Evolutionary conservation across 2,797 vertebrate species (phyloP).

Genomic region (Philypnodon macrostomus): DNA sequence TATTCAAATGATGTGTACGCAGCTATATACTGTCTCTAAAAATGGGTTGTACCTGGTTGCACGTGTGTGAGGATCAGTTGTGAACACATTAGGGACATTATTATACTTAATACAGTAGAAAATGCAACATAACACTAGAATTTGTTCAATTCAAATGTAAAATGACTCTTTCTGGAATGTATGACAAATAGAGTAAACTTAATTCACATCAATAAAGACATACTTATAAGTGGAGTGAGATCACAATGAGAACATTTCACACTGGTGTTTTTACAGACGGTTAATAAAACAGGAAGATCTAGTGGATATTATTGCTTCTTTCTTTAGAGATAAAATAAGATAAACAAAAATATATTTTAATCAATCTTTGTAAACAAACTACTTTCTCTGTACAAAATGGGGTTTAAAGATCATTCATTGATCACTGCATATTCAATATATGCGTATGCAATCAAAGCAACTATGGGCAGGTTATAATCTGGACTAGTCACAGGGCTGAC

Average conservation of each 20-base stretch:
- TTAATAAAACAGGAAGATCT: conserved; percentile 26
- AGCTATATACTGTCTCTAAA: conserved; percentile 10
- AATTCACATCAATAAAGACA: conserved; percentile 30
- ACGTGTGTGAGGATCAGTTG: conserved; percentile 23
- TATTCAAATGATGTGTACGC: conserved; percentile 11
- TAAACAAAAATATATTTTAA: conserved; percentile 57
- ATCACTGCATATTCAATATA: conserved; percentile 23
- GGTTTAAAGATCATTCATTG: conserved; percentile 30
- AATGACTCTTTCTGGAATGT: conserved; percentile 40
- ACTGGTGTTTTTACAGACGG: conserved; percentile 17
- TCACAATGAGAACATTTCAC: conserved; percentile 36
- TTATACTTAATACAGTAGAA: conserved; percentile 36
- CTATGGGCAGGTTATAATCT: too few species aligned
- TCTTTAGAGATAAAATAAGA: conserved; percentile 49
- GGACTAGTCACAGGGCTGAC: too few species aligned
- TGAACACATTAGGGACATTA: conserved; percentile 40
- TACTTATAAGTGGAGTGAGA: conserved; percentile 15
- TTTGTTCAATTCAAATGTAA: conserved; percentile 15
- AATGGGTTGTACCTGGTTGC: conserved; percentile 47
- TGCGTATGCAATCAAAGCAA: too few species aligned
- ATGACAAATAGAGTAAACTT: conserved; percentile 33
- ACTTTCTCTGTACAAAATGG: conserved; percentile 47
- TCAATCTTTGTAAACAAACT: conserved; percentile 60
- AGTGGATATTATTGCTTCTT: conserved; percentile 42
- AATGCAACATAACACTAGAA: conserved; percentile 42